These are phyloP conservation scores for Rugalucina vietnamica DNA, from an alignment of 2,888 invertebrate species.

Conservation along the genomic window DNA sequence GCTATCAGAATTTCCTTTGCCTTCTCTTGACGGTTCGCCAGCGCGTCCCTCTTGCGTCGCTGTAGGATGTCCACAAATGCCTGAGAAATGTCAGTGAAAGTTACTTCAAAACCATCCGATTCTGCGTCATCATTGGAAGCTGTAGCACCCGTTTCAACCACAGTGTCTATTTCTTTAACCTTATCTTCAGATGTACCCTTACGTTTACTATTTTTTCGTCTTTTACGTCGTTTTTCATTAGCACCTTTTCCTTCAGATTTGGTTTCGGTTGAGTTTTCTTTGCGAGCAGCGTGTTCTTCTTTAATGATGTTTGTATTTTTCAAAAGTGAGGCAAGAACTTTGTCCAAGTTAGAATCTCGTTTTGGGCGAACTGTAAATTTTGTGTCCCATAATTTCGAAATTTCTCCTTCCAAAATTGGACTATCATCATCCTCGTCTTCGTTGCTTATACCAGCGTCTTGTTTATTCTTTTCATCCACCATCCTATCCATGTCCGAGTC, in stretches of 20 bases:
- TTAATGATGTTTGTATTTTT: not conserved
- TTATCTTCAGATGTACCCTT: not conserved
- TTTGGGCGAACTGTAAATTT: not conserved
- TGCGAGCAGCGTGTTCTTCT: not conserved
- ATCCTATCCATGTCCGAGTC: not conserved
- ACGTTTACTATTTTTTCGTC: not conserved
- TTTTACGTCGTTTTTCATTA: not conserved
- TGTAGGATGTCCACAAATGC: slow-evolving; percentile 59
- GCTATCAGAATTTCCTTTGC: slow-evolving; percentile 40
- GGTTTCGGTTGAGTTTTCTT: not conserved
- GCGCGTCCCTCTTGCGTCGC: slow-evolving; percentile 30
- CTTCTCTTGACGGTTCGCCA: slow-evolving; percentile 48
- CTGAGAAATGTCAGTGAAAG: slow-evolving; percentile 42
- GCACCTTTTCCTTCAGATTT: not conserved
- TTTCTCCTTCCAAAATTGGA: not conserved
- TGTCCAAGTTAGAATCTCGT: not conserved
- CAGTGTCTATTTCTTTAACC: too few species aligned
- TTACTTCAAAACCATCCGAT: slow-evolving; percentile 18
- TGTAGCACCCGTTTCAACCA: not conserved
- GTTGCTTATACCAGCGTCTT: not conserved
- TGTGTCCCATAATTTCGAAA: not conserved
- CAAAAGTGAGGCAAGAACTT: not conserved
- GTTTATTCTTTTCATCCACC: not conserved
- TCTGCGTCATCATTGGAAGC: not conserved
- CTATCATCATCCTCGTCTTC: not conserved